Base-by-base conservation (phyloP, 1,140 invertebrate species). In the Achatina immaculata region DNA sequence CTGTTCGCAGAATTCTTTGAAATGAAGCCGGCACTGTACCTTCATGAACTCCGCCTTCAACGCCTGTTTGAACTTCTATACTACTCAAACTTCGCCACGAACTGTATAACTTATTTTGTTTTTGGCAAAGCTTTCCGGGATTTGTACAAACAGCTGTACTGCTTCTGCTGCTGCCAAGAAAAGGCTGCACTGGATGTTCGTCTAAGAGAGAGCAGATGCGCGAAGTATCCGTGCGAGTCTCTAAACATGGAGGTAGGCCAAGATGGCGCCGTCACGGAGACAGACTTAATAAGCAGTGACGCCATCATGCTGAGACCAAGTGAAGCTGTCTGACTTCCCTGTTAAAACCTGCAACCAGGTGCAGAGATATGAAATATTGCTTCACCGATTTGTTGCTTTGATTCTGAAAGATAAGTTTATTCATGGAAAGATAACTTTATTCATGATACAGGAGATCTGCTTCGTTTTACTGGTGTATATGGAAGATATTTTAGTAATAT, bases 41-140 rank as follows among this genome's bases (percentile, higher is more conserved):
- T 66, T 43, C 38, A 81, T 14, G 75, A 86, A 24, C 66, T 65
- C 14, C 66, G 89, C 91, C 0, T 89, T 92, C 94, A 95, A 83
- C 93, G 93, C 58, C 90, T 92, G 78, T 90, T 89, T 82, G 93
- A 91, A 81, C 89, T 92, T 24, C 91, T 95, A 24, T 96, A 95
- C 90, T 93, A 95, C 85, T 94, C 94, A 16, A 96, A 96, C 90
- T 96, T 96, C 87, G 95, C 95, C 71, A 95, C 96, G 62, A 96
- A 96, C 92, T 96, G 96, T 88, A 92, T 95, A 24, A 92, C 96
- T 24, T 96, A 96, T 90, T 95, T 86, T 21, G 19, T 83, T 0
- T 88, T 85, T 43, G 87, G 87, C 16, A 77, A 81, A 38, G 85
- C 85, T 45, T 88, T 88, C 55, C 78, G 86, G 14, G 77, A 81